Conservation (phyloP, 2,797 vertebrate species). For the Arrhamphus sclerolepis region DNA sequence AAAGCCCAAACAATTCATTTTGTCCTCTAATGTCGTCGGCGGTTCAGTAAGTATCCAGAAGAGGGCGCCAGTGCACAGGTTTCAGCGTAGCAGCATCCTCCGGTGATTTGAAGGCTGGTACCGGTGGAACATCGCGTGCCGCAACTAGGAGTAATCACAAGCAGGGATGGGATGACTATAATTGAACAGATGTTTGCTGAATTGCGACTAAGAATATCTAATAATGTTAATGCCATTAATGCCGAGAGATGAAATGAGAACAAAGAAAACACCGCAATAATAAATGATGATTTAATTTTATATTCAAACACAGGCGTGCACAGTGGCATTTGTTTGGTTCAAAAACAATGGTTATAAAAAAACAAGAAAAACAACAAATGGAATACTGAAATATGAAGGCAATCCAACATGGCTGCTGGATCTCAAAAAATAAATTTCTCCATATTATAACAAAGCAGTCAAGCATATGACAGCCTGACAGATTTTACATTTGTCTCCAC, state of each 20-base stretch:
- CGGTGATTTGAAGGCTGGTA: constrained; percentile 10
- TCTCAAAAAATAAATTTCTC: too few species aligned
- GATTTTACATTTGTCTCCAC: too few species aligned
- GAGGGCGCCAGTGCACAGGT: constrained; percentile 35
- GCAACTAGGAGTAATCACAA: constrained; percentile 10
- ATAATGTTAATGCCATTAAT: neutral
- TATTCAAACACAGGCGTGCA: too few species aligned
- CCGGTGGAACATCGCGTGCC: constrained; percentile 34
- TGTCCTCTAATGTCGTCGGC: too few species aligned
- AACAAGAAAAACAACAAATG: too few species aligned
- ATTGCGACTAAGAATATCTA: neutral
- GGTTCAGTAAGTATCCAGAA: neutral
- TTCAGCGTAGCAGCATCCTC: neutral
- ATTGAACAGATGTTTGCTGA: neutral
- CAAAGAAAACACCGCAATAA: neutral
- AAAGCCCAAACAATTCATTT: too few species aligned
- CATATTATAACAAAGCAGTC: too few species aligned
- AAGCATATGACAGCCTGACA: too few species aligned
- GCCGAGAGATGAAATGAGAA: neutral
- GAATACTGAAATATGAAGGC: constrained; percentile 12
- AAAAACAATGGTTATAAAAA: neutral
- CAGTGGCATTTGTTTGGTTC: too few species aligned
- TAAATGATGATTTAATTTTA: too few species aligned
- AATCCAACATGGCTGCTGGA: constrained; percentile 4
- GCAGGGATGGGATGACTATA: neutral